Evolutionary conservation across 2,797 vertebrate species (phyloP), one percentile per base, ranked within the genome.

Genomic region (Pachyuromys duprasi): DNA sequence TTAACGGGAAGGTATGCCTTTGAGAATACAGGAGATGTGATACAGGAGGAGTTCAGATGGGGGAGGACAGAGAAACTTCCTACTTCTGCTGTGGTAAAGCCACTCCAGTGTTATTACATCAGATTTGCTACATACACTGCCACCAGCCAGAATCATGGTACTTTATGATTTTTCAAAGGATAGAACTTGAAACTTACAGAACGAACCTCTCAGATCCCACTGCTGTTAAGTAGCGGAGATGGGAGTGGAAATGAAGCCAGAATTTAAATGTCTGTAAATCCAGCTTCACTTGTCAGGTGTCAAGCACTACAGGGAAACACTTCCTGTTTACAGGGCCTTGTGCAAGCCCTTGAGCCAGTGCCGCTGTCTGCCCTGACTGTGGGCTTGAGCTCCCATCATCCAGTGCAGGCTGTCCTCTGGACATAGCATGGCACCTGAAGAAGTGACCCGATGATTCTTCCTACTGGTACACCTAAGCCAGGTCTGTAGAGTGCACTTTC

Each of bases 341-440:
- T 63, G 31, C 45, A 88, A 24, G 36, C 14, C 57, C 36, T 28
- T 82, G 24, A 82, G 24, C 18, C 31, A 53, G 45, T 24, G 20
- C 31, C 69, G 42, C 20, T 22, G 20, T 24, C 82, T 53, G 31
- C 15, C 26, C 22, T 13, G 74, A 17, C 6, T 0, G 0, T 5
- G 4, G 75, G 26, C 2, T 63, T 1, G 4, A 75, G 7, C 33
- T 5, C 53, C 36, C 79, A 42, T 36, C 5, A 7, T 18, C 18
- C 12, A 8, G n/a, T 18, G 26, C 2, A 63, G 26, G 80, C 20
- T 82, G 12, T 5, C 33, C 82, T 83, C 31, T 79, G 67, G 8
- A 13, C 2, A 1, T 1, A 3, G 9, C 0, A 0, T 1, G 36
- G 39, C 11, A 33, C 31, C 74, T 84, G 7, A 63, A 36, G 3